Percentiles rank a stretch among this genome's conserved stretches.
Evolutionary conservation across 2,888 invertebrate species (phyloP).

Genomic region (Hydraecia micacea): DNA sequence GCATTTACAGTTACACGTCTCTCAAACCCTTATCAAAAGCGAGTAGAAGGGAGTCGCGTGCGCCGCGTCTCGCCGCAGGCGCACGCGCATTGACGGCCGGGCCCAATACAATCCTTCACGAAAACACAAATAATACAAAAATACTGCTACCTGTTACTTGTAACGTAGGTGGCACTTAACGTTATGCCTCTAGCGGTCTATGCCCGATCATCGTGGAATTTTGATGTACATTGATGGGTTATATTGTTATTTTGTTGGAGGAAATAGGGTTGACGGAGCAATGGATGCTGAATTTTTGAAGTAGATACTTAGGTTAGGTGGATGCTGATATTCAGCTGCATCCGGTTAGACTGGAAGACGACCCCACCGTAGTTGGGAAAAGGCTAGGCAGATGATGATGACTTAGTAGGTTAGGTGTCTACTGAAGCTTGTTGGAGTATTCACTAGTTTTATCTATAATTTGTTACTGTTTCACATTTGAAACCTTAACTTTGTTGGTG

Average conservation of each 20-base stretch:
- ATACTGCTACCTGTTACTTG: constrained; percentile 66
- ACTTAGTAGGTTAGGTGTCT: background rate
- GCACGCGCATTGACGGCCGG: constrained; percentile 56
- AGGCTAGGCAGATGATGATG: no score
- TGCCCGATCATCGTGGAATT: constrained; percentile 39
- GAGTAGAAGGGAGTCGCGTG: constrained; percentile 65
- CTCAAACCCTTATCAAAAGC: constrained; percentile 56
- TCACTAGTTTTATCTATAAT: background rate
- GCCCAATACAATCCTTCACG: constrained; percentile 60
- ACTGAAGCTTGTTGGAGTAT: background rate
- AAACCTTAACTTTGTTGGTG: background rate
- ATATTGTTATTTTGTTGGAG: background rate
- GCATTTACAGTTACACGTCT: constrained; percentile 54
- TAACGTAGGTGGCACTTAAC: constrained; percentile 62
- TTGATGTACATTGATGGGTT: constrained; percentile 35
- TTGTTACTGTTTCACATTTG: background rate
- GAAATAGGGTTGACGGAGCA: background rate
- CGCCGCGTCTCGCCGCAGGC: constrained; percentile 60
- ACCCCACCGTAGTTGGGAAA: no score
- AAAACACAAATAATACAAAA: constrained; percentile 67
- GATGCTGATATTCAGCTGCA: no score
- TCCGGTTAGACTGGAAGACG: no score
- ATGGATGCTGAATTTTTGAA: background rate
- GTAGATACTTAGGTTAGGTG: background rate
- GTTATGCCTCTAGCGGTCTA: constrained; percentile 58